Percentiles rank a stretch among this genome's conserved stretches.
phyloP scores from a whole-genome alignment of 2,113 vertebrate genomes.

The Nothoprocta perdicaria region DNA sequence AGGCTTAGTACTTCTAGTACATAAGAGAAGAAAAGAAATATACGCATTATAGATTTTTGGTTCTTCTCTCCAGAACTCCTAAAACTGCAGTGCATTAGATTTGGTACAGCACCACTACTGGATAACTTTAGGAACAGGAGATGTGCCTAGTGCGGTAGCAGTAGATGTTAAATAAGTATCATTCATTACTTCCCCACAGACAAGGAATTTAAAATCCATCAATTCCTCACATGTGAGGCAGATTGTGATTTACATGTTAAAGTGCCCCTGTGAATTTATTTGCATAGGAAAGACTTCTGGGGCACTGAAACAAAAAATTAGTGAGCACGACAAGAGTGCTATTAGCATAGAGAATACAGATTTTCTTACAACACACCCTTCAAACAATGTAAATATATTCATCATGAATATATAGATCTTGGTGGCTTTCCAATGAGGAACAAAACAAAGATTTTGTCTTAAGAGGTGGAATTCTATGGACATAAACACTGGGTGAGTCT shows the following conservation, averaged over 20 bases:
- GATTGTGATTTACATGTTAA: conserved; percentile 79
- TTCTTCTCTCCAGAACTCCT: neutral
- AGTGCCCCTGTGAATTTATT: conserved; percentile 75
- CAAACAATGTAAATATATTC: conserved; percentile 50
- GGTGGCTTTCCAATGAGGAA: neutral
- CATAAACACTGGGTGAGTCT: neutral
- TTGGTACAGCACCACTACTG: neutral
- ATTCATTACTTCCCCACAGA: conserved; percentile 67
- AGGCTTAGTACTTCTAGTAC: neutral
- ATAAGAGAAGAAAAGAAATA: neutral
- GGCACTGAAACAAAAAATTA: conserved; percentile 74
- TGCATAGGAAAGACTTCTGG: conserved; percentile 75
- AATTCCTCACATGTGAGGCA: conserved; percentile 66
- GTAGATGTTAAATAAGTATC: conserved; percentile 58
- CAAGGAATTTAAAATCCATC: conserved; percentile 73
- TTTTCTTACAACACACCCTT: conserved; percentile 38
- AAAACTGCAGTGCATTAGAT: neutral
- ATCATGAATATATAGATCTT: conserved; percentile 51
- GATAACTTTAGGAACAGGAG: neutral
- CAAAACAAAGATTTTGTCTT: neutral
- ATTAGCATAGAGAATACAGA: conserved; percentile 68
- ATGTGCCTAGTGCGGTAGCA: conserved; percentile 25
- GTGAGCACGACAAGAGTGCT: conserved; percentile 50
- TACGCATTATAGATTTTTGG: neutral
- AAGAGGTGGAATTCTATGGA: neutral